Conservation (phyloP, 53 echinoderm and acorn worm genomes). For the Temnopleurus reevesii region DNA sequence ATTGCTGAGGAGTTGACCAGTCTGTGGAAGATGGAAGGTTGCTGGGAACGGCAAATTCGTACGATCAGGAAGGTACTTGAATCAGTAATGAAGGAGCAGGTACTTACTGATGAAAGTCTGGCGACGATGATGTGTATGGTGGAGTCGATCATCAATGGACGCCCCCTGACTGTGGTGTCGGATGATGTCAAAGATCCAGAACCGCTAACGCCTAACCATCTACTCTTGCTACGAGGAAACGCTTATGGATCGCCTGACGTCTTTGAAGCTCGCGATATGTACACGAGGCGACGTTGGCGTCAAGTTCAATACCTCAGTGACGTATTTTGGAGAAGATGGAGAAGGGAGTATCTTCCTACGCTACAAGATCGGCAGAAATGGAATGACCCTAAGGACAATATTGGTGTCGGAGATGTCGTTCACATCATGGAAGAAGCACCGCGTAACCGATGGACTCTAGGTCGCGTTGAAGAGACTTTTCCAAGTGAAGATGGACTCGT, state of each 20-base stretch:
- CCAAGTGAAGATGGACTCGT: constrained; percentile 60
- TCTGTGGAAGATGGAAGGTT: constrained; percentile 53
- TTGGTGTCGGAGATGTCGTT: constrained; percentile 47
- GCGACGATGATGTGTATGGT: constrained; percentile 65
- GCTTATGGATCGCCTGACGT: constrained; percentile 31
- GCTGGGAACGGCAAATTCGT: constrained; percentile 60
- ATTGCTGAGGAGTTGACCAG: constrained; percentile 42
- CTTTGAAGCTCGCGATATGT: constrained; percentile 54
- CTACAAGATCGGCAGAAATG: constrained; percentile 60
- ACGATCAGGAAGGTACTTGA: constrained; percentile 34
- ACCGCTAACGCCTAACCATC: constrained; percentile 60
- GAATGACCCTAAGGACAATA: constrained; percentile 26
- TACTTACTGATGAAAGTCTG: constrained; percentile 56
- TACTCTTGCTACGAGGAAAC: constrained; percentile 54
- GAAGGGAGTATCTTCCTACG: constrained; percentile 57
- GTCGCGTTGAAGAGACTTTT: constrained; percentile 57
- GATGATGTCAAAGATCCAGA: constrained; percentile 63
- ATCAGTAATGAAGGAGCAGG: constrained; percentile 57
- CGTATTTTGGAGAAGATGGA: constrained; percentile 64
- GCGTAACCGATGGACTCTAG: constrained; percentile 69
- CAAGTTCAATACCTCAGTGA: constrained; percentile 61
- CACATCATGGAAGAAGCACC: constrained; percentile 48
- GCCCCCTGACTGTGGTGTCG: constrained; percentile 62
- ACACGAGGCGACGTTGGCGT: constrained; percentile 58
- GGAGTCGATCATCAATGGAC: constrained; percentile 61